These are phyloP conservation scores for Tyto alba DNA, from an alignment of 2,113 vertebrate species.

Conservation along the genomic window DNA sequence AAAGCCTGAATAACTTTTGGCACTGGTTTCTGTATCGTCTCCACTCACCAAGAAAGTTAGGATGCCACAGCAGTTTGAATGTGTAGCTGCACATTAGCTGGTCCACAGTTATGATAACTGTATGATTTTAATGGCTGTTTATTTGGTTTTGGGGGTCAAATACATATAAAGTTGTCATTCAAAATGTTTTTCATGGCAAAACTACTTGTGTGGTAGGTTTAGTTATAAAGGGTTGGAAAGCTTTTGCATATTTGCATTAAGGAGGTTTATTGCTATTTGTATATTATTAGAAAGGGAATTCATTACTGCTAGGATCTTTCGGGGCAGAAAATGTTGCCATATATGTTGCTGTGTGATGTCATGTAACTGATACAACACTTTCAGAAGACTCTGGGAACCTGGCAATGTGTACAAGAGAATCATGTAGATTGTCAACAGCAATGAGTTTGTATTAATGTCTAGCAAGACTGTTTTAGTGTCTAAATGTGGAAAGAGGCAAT, in stretches of 20 bases:
- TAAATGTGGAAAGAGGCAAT: neutral
- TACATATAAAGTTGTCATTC: neutral
- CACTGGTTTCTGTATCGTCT: neutral
- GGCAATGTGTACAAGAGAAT: neutral
- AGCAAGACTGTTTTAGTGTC: neutral
- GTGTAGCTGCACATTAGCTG: neutral
- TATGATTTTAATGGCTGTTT: neutral
- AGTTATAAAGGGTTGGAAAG: neutral
- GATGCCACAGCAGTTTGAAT: neutral
- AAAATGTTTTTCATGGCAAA: neutral
- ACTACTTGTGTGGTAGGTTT: neutral
- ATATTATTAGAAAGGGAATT: conserved; percentile 36
- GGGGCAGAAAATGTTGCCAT: conserved; percentile 32
- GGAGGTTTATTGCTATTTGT: conserved; percentile 9
- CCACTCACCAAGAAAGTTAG: neutral
- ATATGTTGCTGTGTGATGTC: conserved; percentile 45
- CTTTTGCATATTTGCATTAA: neutral
- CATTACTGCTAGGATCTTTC: conserved; percentile 16
- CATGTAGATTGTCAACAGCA: neutral
- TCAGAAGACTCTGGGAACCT: conserved; percentile 14
- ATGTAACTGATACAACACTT: neutral
- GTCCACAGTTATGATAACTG: neutral
- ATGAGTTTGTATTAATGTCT: neutral
- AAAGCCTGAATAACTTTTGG: neutral
- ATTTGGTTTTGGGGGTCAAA: neutral